Conservation (phyloP, 2,888 invertebrate genomes). For the Acanthosoma haemorrhoidale region DNA sequence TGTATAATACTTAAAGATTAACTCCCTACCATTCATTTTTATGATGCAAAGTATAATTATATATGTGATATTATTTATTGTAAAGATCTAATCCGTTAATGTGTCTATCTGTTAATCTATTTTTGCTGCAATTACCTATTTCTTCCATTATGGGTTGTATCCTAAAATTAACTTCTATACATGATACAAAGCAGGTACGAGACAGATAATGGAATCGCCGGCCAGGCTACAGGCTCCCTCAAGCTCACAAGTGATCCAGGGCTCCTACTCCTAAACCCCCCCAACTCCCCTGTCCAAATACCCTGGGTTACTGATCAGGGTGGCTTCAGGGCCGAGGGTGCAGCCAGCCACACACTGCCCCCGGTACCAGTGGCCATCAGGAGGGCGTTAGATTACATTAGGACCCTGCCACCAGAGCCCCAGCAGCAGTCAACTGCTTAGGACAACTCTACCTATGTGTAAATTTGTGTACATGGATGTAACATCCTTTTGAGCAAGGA, state of each 20-base stretch:
- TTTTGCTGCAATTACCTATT: too few relatives aligned
- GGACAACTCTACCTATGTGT: not conserved
- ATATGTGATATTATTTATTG: too few relatives aligned
- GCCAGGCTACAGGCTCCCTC: conserved; percentile 61
- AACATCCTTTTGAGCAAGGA: too few relatives aligned
- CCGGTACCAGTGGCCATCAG: conserved; percentile 47
- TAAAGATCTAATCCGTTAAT: too few relatives aligned
- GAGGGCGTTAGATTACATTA: conserved; percentile 46
- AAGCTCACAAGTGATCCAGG: conserved; percentile 64
- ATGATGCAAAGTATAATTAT: too few relatives aligned
- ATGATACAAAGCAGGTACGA: conserved; percentile 64
- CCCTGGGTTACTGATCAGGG: conserved; percentile 62
- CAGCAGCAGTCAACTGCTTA: conserved; percentile 40
- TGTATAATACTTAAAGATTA: too few relatives aligned
- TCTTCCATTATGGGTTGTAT: too few relatives aligned
- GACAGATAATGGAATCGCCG: conserved; percentile 66
- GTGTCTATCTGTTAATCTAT: too few relatives aligned
- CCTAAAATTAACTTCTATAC: too few relatives aligned
- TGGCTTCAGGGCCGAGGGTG: conserved; percentile 60
- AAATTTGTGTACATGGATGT: not conserved
- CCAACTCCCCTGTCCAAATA: conserved; percentile 55
- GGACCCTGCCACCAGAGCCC: conserved; percentile 56
- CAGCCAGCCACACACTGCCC: conserved; percentile 48
- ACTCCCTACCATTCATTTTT: too few relatives aligned
- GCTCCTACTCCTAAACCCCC: conserved; percentile 66